Evolutionary conservation across 2,113 vertebrate species (phyloP).

Genomic region (Rhinichthys klamathensis): DNA sequence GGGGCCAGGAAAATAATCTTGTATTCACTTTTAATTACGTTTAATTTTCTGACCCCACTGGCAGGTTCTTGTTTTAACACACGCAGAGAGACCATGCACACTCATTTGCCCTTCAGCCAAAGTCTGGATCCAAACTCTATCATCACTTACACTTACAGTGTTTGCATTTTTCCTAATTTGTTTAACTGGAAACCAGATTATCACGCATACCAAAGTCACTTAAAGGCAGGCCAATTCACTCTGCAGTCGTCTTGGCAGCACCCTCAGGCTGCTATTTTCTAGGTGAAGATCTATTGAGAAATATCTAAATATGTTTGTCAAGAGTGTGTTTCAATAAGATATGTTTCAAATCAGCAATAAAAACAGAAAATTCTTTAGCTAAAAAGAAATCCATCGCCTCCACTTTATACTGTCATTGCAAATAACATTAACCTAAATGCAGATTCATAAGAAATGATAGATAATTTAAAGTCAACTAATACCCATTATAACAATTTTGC

Average conservation of each 20-base stretch:
- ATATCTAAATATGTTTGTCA: background rate
- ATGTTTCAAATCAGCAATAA: background rate
- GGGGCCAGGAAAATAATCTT: too few relatives aligned
- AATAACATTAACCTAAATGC: background rate
- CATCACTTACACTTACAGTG: slow-evolving; percentile 20
- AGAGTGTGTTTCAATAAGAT: background rate
- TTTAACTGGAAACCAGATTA: background rate
- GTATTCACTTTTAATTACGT: too few relatives aligned
- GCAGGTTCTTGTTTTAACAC: background rate
- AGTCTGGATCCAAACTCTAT: background rate
- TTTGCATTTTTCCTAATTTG: background rate
- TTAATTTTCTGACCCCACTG: too few relatives aligned
- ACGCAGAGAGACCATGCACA: background rate
- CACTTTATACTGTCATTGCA: background rate
- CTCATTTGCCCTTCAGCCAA: slow-evolving; percentile 1
- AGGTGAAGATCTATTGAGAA: background rate
- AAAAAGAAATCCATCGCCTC: background rate
- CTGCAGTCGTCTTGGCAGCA: background rate
- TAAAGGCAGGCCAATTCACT: background rate
- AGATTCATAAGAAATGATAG: background rate
- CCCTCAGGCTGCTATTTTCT: background rate
- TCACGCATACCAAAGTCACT: background rate
- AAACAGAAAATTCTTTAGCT: background rate
- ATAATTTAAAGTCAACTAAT: background rate
- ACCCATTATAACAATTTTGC: background rate